Conservation (phyloP, 2,113 vertebrate species). For the Nicator chloris region DNA sequence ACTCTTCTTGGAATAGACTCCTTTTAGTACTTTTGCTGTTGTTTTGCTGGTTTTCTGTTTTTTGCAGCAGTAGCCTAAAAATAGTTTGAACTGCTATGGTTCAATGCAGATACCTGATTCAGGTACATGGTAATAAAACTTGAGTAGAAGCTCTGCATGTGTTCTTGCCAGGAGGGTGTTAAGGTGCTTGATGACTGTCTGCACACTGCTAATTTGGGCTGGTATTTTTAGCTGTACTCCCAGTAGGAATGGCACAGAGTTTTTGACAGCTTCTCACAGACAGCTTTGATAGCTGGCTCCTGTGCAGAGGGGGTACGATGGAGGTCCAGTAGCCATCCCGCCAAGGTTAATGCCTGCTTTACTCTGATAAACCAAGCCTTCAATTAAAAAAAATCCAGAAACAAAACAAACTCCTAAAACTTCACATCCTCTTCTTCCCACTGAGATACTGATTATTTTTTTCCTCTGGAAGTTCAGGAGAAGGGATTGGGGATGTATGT, state of each 20-base stretch:
- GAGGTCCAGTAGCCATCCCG: not conserved
- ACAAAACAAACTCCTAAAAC: not conserved
- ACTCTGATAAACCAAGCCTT: not conserved
- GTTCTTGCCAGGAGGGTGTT: conserved; percentile 9
- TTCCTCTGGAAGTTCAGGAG: not conserved
- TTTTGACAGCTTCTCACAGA: not conserved
- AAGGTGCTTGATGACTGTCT: not conserved
- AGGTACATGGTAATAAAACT: not conserved
- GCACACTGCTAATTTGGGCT: not conserved
- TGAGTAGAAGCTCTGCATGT: not conserved
- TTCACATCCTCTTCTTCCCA: not conserved
- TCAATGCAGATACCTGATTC: not conserved
- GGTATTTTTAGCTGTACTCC: conserved; percentile 19
- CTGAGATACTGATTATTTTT: not conserved
- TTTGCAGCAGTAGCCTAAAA: not conserved
- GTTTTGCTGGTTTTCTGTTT: not conserved
- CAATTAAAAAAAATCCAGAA: not conserved
- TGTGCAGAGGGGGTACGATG: rapidly evolving
- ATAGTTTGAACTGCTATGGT: not conserved
- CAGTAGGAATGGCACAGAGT: not conserved
- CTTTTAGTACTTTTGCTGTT: not conserved
- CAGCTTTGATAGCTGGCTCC: not conserved
- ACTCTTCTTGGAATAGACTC: not conserved
- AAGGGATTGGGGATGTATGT: not conserved
- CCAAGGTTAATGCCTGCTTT: not conserved